Evolutionary conservation across 2,797 vertebrate species (phyloP).

Genomic region (Bovichtus diacanthus): DNA sequence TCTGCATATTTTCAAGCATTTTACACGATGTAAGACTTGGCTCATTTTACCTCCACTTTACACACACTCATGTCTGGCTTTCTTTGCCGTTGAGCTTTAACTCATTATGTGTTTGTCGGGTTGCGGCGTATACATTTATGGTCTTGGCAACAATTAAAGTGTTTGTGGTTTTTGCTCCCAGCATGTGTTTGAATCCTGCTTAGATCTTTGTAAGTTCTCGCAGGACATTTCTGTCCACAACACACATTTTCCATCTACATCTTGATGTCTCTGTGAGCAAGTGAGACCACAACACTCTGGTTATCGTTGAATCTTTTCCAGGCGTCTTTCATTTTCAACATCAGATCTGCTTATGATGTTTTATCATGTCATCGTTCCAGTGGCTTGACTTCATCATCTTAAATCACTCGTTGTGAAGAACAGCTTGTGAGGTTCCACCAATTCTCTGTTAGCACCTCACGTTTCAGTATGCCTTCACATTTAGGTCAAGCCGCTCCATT

Average conservation of each 20-base stretch:
- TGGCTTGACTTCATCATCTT: background rate
- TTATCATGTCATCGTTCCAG: conserved; percentile 15
- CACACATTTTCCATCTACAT: conserved; percentile 15
- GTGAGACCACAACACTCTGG: conserved; percentile 22
- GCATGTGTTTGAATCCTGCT: conserved; percentile 37
- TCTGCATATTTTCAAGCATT: conserved; percentile 1
- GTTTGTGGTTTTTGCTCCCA: conserved; percentile 29
- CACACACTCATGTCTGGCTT: conserved; percentile 3
- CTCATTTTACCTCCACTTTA: background rate
- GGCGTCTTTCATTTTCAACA: conserved; percentile 23
- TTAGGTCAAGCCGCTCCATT: conserved; percentile 50
- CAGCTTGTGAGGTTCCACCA: conserved; percentile 26
- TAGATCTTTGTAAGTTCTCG: conserved; percentile 23
- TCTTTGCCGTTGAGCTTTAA: conserved; percentile 18
- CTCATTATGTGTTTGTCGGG: conserved; percentile 34
- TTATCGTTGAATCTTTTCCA: conserved; percentile 25
- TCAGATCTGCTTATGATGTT: conserved; percentile 19
- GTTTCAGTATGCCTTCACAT: conserved; percentile 54
- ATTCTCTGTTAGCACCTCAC: conserved; percentile 21
- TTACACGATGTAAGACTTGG: background rate
- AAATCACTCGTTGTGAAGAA: background rate
- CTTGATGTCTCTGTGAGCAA: conserved; percentile 29
- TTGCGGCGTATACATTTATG: conserved; percentile 8
- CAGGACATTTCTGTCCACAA: conserved; percentile 26
- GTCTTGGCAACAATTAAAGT: conserved; percentile 13